Evolutionary conservation across 2,797 vertebrate species (phyloP).

Genomic region (Rhadinocentrus ornatus): DNA sequence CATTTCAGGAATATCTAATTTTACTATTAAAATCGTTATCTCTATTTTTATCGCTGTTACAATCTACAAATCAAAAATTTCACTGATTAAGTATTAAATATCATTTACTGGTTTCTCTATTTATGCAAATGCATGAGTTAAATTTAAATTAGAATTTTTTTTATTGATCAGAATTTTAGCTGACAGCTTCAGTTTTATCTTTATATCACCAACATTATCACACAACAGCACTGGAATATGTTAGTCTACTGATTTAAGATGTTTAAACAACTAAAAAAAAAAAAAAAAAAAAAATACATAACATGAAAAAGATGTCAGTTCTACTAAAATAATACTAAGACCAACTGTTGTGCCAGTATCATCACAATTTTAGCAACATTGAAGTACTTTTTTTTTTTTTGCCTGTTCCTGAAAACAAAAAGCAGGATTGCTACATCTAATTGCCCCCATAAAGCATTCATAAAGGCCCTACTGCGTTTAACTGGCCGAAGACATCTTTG

Average conservation of each 20-base stretch:
- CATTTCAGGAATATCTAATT: background rate
- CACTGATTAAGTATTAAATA: too few species aligned
- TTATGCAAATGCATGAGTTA: too few species aligned
- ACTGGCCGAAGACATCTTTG: conserved; percentile 20
- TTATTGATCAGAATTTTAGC: too few species aligned
- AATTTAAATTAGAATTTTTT: too few species aligned
- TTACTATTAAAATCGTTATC: too few species aligned
- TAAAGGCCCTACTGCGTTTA: conserved; percentile 17
- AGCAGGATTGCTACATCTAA: conserved; percentile 27
- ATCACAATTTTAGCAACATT: background rate
- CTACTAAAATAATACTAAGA: background rate
- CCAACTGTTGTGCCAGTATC: conserved; percentile 3
- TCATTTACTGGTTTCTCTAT: too few species aligned
- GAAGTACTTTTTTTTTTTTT: background rate
- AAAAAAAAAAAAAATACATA: background rate
- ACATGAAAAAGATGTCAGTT: background rate
- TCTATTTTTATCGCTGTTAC: background rate
- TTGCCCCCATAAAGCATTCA: conserved; percentile 40
- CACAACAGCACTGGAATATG: too few species aligned
- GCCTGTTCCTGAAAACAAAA: conserved; percentile 11
- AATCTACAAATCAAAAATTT: too few species aligned
- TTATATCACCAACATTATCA: too few species aligned
- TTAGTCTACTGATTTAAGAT: background rate
- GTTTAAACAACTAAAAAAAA: background rate
- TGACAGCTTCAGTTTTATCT: too few species aligned